These are phyloP conservation scores for Fregetta grallaria DNA, from an alignment of 2,113 vertebrate species.

Conservation along the genomic window DNA sequence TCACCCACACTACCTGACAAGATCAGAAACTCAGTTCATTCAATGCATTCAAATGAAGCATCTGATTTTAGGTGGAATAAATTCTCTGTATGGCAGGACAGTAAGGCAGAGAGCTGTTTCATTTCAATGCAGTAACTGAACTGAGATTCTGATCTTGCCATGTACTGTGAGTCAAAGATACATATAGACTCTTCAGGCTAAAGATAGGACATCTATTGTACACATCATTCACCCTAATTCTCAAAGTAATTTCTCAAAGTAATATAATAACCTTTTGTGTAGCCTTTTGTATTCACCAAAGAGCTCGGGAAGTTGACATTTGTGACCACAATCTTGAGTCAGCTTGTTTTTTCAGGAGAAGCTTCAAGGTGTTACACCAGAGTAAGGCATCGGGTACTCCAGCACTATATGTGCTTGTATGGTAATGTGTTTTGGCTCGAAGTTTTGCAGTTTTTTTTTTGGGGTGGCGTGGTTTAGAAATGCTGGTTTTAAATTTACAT, in stretches of 20 bases:
- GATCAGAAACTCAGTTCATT: not conserved
- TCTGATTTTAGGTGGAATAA: not conserved
- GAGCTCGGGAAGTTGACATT: not conserved
- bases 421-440: not conserved
- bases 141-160: not conserved
- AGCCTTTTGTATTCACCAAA: not conserved
- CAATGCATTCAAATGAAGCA: not conserved
- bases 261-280: not conserved
- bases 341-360: not conserved
- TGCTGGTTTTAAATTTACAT: not conserved
- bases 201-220: not conserved
- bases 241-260: not conserved
- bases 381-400: not conserved
- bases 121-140: not conserved
- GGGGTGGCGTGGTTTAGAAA: not conserved
- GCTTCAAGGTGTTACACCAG: not conserved
- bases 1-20: not conserved
- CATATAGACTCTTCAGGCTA: not conserved
- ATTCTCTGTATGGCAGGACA: not conserved
- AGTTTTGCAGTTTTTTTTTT: not conserved
- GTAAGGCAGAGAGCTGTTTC: not conserved
- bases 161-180: not conserved
- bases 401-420: not conserved
- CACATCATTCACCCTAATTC: not conserved
- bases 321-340: not conserved